A percentile compares a stretch with the other conserved stretches of the same genome.
phyloP scores from a whole-genome alignment of 2,797 vertebrate genomes.

The Thunnus albacares region DNA sequence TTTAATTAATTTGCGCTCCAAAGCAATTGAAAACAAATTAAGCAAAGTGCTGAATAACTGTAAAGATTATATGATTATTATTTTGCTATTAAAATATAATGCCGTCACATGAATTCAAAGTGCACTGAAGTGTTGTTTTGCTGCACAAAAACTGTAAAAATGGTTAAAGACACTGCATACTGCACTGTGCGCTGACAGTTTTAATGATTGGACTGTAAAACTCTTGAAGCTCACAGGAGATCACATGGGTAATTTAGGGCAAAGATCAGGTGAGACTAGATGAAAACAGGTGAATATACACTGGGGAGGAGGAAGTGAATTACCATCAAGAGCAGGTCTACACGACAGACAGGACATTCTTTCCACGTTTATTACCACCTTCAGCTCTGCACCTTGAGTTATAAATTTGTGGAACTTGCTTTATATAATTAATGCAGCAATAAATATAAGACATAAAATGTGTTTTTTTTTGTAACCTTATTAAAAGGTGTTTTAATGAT shows the following conservation, averaged over 20 bases:
- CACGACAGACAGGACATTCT: slow-evolving; percentile 3
- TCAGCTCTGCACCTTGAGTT: neutral
- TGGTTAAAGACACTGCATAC: neutral
- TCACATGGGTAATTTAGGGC: slow-evolving; percentile 8
- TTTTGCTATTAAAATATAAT: neutral
- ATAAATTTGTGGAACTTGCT: neutral
- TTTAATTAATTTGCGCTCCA: neutral
- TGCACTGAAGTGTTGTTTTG: neutral
- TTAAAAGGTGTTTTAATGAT: slow-evolving; percentile 5
- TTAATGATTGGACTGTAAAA: neutral
- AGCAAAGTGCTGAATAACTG: slow-evolving; percentile 8
- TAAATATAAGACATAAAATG: slow-evolving; percentile 1
- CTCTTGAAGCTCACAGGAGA: neutral
- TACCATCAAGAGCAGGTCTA: neutral
- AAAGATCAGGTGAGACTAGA: neutral
- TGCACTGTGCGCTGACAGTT: neutral
- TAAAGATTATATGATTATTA: neutral
- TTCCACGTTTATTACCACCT: neutral
- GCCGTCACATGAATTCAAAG: neutral
- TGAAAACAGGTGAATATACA: slow-evolving; percentile 1
- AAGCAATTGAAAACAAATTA: neutral
- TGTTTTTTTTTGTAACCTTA: neutral
- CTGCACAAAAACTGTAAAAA: neutral
- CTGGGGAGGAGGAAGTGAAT: neutral
- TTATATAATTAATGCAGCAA: neutral